phyloP scores from a whole-genome alignment of 2,888 invertebrate genomes.

The Peribatodes rhomboidaria region DNA sequence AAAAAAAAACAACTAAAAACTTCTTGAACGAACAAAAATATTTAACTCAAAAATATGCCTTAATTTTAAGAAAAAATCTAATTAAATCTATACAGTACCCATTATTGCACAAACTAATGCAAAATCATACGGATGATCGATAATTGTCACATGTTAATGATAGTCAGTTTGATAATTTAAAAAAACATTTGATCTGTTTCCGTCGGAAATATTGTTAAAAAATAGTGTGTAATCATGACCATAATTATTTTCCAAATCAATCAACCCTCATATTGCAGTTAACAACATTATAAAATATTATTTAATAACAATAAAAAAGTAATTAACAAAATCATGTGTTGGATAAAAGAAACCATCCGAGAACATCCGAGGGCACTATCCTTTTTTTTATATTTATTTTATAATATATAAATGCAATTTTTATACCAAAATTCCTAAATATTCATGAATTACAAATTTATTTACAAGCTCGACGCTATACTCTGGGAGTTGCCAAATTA shows the following conservation, averaged over 20 bases:
- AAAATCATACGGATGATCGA: constrained; percentile 71
- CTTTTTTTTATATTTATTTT: constrained; percentile 58
- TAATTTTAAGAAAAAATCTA: constrained; percentile 66
- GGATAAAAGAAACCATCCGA: constrained; percentile 79
- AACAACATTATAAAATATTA: constrained; percentile 85
- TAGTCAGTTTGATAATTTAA: constrained; percentile 34
- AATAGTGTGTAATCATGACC: constrained; percentile 46
- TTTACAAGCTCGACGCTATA: constrained; percentile 73
- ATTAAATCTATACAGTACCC: constrained; percentile 77
- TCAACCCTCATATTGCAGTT: constrained; percentile 72
- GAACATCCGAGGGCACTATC: constrained; percentile 77
- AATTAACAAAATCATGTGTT: constrained; percentile 79
- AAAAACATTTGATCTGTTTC: constrained; percentile 41
- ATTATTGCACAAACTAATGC: constrained; percentile 82
- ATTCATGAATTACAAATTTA: constrained; percentile 80
- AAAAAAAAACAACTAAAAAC: constrained; percentile 50
- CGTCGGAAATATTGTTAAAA: constrained; percentile 45
- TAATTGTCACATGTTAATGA: constrained; percentile 39
- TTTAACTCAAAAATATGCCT: constrained; percentile 65
- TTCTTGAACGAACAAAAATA: constrained; percentile 57
- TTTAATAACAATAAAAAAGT: constrained; percentile 84
- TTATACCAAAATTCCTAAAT: constrained; percentile 76
- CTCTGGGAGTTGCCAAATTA: constrained; percentile 60
- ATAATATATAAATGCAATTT: constrained; percentile 82
- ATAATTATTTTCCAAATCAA: constrained; percentile 42